Evolutionary conservation across 30 jellyfish, hydroid and myxozoan genomes (phyloP).

Genomic region (Chironex yamaguchii): DNA sequence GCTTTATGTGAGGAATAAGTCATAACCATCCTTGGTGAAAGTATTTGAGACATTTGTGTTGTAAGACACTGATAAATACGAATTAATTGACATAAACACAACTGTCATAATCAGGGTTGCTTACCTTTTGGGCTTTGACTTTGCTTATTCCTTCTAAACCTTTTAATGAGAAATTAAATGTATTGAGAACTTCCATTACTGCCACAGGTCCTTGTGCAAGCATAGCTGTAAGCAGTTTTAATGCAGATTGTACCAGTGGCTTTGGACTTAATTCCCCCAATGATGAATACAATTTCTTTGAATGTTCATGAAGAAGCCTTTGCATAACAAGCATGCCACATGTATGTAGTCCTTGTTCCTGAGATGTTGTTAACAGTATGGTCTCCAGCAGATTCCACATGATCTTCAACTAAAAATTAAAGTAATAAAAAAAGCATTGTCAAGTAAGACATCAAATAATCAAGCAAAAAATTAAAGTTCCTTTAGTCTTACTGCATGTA

Average conservation of each 20-base stretch:
- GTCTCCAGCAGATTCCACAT: neutral
- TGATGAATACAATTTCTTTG: neutral
- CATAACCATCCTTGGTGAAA: too few species aligned
- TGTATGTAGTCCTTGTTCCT: neutral
- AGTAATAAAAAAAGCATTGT: too few species aligned
- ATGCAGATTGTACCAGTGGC: neutral
- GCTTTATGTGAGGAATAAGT: too few species aligned
- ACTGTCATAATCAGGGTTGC: too few species aligned
- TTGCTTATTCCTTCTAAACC: neutral
- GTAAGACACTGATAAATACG: too few species aligned
- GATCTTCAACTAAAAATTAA: neutral
- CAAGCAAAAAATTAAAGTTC: too few species aligned
- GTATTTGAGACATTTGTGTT: too few species aligned
- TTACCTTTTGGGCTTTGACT: neutral
- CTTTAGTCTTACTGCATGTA: too few species aligned
- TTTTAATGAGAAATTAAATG: neutral
- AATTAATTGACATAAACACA: too few species aligned
- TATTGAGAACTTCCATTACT: neutral
- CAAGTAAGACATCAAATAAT: too few species aligned
- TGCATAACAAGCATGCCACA: neutral
- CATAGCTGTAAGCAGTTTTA: neutral
- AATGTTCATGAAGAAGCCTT: neutral
- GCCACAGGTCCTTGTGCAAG: neutral
- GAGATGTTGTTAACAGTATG: neutral
- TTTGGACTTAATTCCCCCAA: neutral